These are phyloP conservation scores for Mercenaria mercenaria DNA, from an alignment of 1,140 invertebrate species.

Conservation along the genomic window DNA sequence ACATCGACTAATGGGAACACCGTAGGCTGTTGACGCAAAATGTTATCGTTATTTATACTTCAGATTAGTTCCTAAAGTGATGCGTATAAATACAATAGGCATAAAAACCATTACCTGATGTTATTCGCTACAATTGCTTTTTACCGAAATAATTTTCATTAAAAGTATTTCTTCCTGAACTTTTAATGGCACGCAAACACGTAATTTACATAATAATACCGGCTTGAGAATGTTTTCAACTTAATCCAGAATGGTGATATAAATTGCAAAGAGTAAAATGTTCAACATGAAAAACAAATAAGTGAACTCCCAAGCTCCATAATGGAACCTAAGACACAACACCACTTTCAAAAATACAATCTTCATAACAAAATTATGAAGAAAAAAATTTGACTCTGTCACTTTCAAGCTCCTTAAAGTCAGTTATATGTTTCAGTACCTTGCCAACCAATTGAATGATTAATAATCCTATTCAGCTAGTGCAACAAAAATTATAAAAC, in stretches of 20 bases:
- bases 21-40: constrained; percentile 57
- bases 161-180: constrained; percentile 3
- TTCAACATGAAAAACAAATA: background rate
- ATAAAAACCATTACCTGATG: constrained; percentile 43
- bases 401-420: too few species aligned
- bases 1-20: constrained; percentile 34
- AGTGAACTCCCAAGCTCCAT: too few species aligned
- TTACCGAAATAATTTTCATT: constrained; percentile 28
- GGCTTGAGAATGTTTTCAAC: background rate
- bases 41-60: constrained; percentile 60
- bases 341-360: too few species aligned
- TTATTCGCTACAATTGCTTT: constrained; percentile 40
- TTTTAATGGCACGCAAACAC: constrained; percentile 6
- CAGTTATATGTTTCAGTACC: too few species aligned
- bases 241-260: background rate
- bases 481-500: too few species aligned
- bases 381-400: too few species aligned
- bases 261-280: background rate
- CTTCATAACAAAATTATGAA: too few species aligned
- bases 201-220: constrained; percentile 41
- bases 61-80: constrained; percentile 32
- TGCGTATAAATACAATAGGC: constrained; percentile 51
- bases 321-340: too few species aligned
- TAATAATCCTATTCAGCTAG: too few species aligned
- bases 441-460: too few species aligned